Percentiles rank a stretch among this genome's conserved stretches.
These are phyloP conservation scores for Cryptocheilus praepositus DNA, from an alignment of 2,888 invertebrate genomes.

Conservation along the genomic window DNA sequence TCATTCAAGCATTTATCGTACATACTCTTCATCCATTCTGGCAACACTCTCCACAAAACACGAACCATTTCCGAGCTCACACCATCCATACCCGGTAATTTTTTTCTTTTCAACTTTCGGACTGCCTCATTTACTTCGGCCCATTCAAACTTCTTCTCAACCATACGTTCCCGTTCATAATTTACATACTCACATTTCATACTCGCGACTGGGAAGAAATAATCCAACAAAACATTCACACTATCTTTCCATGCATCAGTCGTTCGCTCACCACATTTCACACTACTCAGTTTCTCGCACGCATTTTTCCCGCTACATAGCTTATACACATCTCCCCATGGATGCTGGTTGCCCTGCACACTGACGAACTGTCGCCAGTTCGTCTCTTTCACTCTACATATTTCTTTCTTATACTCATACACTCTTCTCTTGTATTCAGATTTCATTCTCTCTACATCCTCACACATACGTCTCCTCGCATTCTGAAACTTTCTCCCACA, in stretches of 20 bases:
- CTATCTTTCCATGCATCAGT: neutral
- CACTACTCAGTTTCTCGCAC: neutral
- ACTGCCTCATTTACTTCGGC: no score
- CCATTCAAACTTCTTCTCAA: neutral
- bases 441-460: neutral
- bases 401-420: neutral
- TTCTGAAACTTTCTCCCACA: neutral
- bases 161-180: neutral
- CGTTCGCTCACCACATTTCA: conserved; percentile 1
- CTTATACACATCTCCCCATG: no score
- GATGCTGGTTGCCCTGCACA: no score
- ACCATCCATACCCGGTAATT: no score
- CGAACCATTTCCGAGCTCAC: no score
- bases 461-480: neutral
- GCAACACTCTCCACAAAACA: no score
- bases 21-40: no score
- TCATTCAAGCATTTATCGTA: no score
- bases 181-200: neutral
- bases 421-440: neutral
- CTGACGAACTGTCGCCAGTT: neutral
- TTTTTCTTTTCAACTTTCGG: no score
- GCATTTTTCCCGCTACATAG: neutral
- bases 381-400: neutral
- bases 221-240: neutral
- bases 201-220: neutral